Evolutionary conservation across 2,113 vertebrate genomes (phyloP).

Genomic region (Vanacampus margaritifer): DNA sequence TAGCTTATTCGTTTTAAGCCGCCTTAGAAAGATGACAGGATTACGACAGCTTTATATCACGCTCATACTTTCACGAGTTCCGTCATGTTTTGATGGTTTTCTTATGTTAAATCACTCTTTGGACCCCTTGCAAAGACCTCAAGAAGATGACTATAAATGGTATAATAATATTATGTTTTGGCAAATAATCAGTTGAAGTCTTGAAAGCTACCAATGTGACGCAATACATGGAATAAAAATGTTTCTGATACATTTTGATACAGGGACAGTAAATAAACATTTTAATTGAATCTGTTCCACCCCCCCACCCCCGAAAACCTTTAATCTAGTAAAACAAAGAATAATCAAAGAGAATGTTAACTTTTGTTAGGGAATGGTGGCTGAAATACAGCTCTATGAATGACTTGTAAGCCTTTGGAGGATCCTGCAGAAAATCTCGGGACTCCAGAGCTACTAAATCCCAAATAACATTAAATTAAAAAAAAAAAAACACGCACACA

Average conservation of each 20-base stretch:
- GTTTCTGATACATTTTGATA: too few relatives aligned
- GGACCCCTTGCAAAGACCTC: conserved; percentile 21
- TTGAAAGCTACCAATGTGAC: not conserved
- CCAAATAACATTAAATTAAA: too few relatives aligned
- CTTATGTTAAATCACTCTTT: conserved; percentile 42
- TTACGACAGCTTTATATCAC: not conserved
- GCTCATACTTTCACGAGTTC: conserved; percentile 18
- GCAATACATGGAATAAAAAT: not conserved
- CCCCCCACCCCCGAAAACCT: too few relatives aligned
- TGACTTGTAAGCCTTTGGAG: too few relatives aligned
- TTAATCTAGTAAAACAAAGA: too few relatives aligned
- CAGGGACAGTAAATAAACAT: not conserved
- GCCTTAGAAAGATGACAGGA: conserved; percentile 18
- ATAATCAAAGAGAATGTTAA: too few relatives aligned
- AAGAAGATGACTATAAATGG: conserved; percentile 56
- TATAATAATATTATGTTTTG: conserved; percentile 29
- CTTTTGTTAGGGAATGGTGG: too few relatives aligned
- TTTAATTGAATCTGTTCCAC: not conserved
- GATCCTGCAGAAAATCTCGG: too few relatives aligned
- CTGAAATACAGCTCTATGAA: too few relatives aligned
- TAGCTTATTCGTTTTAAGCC: not conserved
- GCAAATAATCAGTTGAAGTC: conserved; percentile 25
- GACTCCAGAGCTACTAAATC: too few relatives aligned
- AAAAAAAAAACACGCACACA: too few relatives aligned
- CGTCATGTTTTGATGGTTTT: conserved; percentile 29